Conservation (phyloP, 2,797 vertebrate genomes). For the Pogoniulus pusillus region DNA sequence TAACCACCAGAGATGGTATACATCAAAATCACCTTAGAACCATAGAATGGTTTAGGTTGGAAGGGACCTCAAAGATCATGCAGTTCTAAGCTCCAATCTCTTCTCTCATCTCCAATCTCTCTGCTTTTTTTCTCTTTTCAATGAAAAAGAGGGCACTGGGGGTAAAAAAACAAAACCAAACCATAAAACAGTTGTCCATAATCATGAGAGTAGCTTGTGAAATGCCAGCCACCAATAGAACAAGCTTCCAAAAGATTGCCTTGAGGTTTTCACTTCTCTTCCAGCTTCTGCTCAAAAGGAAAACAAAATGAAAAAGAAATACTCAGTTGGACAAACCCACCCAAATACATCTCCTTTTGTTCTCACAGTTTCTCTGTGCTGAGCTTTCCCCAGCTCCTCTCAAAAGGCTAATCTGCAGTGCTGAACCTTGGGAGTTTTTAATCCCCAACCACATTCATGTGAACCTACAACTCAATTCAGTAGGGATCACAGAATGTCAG, state of each 20-base stretch:
- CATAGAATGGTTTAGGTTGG: no score
- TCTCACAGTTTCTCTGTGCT: neutral
- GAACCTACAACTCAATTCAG: neutral
- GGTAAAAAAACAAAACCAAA: neutral
- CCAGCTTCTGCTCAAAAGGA: neutral
- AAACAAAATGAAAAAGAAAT: neutral
- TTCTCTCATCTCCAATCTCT: rapidly evolving
- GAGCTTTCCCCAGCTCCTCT: neutral
- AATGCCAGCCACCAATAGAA: neutral
- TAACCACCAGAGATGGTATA: neutral
- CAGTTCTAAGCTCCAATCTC: no score
- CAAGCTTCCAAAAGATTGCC: neutral
- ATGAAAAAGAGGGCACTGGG: neutral
- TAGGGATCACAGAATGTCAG: no score
- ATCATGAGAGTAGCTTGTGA: no score
- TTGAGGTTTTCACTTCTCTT: neutral
- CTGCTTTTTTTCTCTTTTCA: neutral
- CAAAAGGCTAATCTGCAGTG: neutral
- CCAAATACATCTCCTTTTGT: neutral
- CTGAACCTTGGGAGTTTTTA: neutral
- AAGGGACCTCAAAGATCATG: no score
- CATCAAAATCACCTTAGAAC: neutral
- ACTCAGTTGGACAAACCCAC: neutral
- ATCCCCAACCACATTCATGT: neutral
- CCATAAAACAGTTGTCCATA: neutral